Evolutionary conservation across 2,113 vertebrate species (phyloP).

Genomic region (Sylvia atricapilla): DNA sequence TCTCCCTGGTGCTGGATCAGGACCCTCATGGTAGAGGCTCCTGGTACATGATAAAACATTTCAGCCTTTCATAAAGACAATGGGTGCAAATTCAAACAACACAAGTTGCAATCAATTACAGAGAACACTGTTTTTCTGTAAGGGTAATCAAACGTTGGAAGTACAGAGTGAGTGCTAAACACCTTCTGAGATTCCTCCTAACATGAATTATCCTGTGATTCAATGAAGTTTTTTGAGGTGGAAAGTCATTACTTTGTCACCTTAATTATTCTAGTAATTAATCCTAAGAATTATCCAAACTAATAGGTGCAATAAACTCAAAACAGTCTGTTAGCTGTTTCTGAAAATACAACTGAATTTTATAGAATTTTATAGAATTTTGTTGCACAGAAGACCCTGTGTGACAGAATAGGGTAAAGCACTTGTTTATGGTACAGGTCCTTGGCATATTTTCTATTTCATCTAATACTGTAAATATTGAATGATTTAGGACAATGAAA

Average conservation of each 20-base stretch:
- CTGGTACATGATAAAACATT: neutral
- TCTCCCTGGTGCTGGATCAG: neutral
- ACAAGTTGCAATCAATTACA: neutral
- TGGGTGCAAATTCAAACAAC: neutral
- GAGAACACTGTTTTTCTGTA: neutral
- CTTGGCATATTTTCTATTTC: neutral
- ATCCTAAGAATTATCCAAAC: neutral
- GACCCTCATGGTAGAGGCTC: rapidly evolving
- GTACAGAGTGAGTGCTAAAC: neutral
- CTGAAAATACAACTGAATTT: neutral
- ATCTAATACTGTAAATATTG: neutral
- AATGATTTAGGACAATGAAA: neutral
- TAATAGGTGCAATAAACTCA: neutral
- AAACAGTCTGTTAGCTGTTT: neutral
- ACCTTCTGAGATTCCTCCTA: neutral
- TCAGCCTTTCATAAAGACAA: neutral
- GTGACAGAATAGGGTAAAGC: neutral
- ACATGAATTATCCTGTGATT: neutral
- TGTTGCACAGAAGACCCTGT: neutral
- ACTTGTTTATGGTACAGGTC: neutral
- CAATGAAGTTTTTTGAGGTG: neutral
- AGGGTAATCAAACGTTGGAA: neutral
- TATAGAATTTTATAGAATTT: neutral
- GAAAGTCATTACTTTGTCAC: neutral
- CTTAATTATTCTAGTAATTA: neutral